phyloP scores from a whole-genome alignment of 2,113 vertebrate genomes.

The Pollimyrus isidori region DNA sequence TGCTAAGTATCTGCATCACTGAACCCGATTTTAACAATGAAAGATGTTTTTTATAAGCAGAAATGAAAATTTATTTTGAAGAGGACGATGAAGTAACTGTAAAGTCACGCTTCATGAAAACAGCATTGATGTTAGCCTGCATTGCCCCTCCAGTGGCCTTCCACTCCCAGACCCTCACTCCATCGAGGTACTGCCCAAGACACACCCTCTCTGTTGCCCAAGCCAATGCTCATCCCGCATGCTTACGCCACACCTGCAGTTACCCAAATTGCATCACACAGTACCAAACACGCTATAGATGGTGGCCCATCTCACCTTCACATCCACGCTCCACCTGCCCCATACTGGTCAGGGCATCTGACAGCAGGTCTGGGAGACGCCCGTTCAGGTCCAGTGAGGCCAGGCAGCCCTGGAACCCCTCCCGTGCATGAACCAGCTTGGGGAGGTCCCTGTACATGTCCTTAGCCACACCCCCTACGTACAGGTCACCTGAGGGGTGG shows the following conservation, averaged over 20 bases:
- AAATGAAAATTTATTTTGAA: background rate
- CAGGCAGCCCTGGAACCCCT: constrained; percentile 95
- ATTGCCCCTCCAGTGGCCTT: background rate
- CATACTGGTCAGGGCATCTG: constrained; percentile 85
- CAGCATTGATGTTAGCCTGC: background rate
- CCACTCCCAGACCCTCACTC: background rate
- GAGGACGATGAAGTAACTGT: background rate
- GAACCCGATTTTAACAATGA: background rate
- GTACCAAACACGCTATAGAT: background rate
- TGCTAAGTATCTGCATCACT: background rate
- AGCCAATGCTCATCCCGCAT: background rate
- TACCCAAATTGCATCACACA: background rate
- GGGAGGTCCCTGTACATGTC: constrained; percentile 93
- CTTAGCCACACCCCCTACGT: constrained; percentile 91
- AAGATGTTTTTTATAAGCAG: background rate
- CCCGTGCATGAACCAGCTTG: constrained; percentile 90
- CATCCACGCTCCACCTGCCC: constrained; percentile 97
- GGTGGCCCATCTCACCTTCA: constrained; percentile 71
- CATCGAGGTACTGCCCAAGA: background rate
- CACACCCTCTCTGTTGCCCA: background rate
- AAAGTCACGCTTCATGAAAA: background rate
- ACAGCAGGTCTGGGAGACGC: constrained; percentile 89
- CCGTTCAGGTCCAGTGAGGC: constrained; percentile 94
- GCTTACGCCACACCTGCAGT: background rate
- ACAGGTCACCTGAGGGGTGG: constrained; percentile 76